Base-by-base conservation (phyloP, 2,888 invertebrate species). In the Zaprionus bogoriensis region DNA sequence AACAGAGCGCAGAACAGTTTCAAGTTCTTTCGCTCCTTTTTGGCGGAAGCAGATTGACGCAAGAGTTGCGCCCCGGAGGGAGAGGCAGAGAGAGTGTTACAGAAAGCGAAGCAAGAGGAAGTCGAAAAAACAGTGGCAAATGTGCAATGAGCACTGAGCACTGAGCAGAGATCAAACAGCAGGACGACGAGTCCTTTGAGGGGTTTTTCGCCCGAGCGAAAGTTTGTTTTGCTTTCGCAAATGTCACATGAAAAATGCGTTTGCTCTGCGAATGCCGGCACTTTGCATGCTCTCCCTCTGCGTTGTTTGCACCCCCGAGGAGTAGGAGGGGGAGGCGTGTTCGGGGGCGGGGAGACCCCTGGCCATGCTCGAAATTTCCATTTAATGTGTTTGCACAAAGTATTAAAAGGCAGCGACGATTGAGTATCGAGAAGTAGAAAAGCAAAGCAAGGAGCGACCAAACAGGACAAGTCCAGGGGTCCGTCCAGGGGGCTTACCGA, bases 191-290 rank as follows among this genome's bases (percentile, higher is more conserved):
- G 62, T 63, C 63, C 67, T 67, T 75, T 63, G 62, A 67, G 76
- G 52, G 50, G 36, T 52, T 58, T 51, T 28, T 72, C 54, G 71
- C 61, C 58, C 54, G 71, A 67, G 60, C 54, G 53, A 74, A 74
- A 74, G 83, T 85, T 85, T 80, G 75, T 82, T 85, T 79, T 81
- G 61, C 79, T 65, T 81, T 74, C 62, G 68, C 80, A 80, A 87
- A 81, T 87, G 82, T 87, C 85, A 84, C 86, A 80, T 82, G 84
- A 84, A 85, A 85, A 81, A 85, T 81, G 79, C 79, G 83, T 82
- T 80, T 64, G 58, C 75, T 64, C 59, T 77, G 74, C 74, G 79
- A 86, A 82, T 82, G 83, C 73, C 79, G 59, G 67, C 80, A 80
- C 83, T 80, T 80, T 80, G 86, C 86, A 79, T 86, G 76, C 30